A percentile compares a stretch with the other conserved stretches of the same genome.
phyloP scores from a whole-genome alignment of 2,888 invertebrate species.

The Leucania comma region DNA sequence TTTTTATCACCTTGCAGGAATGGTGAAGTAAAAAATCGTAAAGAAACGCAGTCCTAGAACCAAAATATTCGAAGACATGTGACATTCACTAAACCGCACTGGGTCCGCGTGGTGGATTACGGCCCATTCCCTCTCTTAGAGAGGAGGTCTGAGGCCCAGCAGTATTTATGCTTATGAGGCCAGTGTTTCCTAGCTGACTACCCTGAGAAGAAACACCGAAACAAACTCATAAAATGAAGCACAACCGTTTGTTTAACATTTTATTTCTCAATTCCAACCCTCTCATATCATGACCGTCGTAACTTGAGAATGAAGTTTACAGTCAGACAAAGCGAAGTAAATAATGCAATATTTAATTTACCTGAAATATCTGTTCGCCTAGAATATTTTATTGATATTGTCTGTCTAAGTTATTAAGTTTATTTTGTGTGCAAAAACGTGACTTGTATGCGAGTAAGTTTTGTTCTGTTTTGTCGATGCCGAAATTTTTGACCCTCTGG shows the following conservation, averaged over 20 bases:
- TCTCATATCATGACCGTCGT: constrained; percentile 16
- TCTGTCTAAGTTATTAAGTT: constrained; percentile 12
- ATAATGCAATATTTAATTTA: constrained; percentile 32
- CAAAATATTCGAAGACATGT: too few species aligned
- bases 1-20: too few species aligned
- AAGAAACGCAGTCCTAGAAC: too few species aligned
- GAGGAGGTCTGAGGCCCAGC: too few species aligned
- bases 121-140: too few species aligned
- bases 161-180: too few species aligned
- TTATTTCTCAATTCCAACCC: constrained; percentile 22
- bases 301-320: constrained; percentile 29
- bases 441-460: not conserved
- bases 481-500: not conserved
- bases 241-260: constrained; percentile 1
- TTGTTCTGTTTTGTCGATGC: not conserved
- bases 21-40: too few species aligned
- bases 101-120: too few species aligned
- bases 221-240: constrained; percentile 2
- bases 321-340: constrained; percentile 14
- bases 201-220: too few species aligned
- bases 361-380: constrained; percentile 27
- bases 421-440: constrained; percentile 9
- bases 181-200: too few species aligned
- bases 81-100: too few species aligned
- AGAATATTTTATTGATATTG: constrained; percentile 32